These are phyloP conservation scores for Urocitellus parryii DNA, from an alignment of 2,113 vertebrate genomes.

Conservation along the genomic window DNA sequence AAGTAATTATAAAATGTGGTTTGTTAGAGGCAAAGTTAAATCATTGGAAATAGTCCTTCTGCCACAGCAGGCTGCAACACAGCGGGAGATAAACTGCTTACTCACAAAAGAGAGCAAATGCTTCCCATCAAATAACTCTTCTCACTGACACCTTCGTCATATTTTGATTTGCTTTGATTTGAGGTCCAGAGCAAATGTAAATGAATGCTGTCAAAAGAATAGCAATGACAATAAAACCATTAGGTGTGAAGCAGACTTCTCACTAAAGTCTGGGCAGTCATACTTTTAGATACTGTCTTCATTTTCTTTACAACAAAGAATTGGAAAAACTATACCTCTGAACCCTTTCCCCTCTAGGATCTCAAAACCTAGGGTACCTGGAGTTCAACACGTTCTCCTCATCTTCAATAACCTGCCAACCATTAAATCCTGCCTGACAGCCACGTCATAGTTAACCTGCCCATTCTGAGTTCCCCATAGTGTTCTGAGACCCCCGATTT, in stretches of 20 bases:
- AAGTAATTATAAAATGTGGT: constrained; percentile 66
- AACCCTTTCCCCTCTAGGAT: neutral
- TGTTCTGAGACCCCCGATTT: neutral
- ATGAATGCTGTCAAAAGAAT: constrained; percentile 9
- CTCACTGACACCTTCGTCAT: constrained; percentile 15
- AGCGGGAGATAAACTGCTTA: constrained; percentile 64
- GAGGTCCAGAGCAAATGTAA: constrained; percentile 50
- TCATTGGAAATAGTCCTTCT: constrained; percentile 55
- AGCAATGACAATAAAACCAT: neutral
- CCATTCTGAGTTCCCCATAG: neutral
- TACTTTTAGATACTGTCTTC: neutral
- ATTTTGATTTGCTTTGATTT: constrained; percentile 64
- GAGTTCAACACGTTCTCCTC: neutral
- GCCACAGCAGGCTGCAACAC: constrained; percentile 58
- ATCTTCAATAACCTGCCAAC: neutral
- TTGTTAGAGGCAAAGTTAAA: constrained; percentile 67
- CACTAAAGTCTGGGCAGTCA: neutral
- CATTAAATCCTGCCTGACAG: neutral
- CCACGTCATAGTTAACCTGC: neutral
- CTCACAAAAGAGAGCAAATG: constrained; percentile 55
- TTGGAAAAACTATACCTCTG: neutral
- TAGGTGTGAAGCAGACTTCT: neutral
- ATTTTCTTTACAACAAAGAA: constrained; percentile 15
- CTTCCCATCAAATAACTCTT: constrained; percentile 45
- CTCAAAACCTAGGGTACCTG: neutral